Evolutionary conservation across 2,113 vertebrate genomes (phyloP), one percentile per base, ranked within the genome.

Genomic region (Tupaia chinensis): DNA sequence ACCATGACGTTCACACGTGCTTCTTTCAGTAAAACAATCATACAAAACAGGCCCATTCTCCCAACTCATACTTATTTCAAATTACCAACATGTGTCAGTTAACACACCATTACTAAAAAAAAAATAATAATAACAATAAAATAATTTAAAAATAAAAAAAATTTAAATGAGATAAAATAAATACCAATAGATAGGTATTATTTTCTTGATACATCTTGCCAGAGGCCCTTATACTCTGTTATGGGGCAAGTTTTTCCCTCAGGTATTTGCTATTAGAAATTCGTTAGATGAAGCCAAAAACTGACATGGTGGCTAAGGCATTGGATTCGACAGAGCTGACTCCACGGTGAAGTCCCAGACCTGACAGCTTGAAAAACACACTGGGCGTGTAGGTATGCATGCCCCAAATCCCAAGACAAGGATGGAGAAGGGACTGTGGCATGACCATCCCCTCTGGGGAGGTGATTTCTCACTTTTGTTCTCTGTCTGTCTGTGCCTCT

Each of bases 101-200:
- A 70, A 60, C 34, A 66, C 22, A 80, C 25, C 11, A 77, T 0
- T 44, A 44, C 44, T 44, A 44, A 44, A 5, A 44, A 44, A 44
- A 44, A 44, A 44, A 44, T 44, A 5, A 5, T 44, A 44, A 5
- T 44, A 44, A 44, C 44, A 44, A 73, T 15, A 23, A 1, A 25
- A 69, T 61, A 87, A 13, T 54, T 53, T 60, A 60, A 76, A 81
- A 70, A 69, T 60, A 88, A 72, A 72, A 32, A 22, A 29, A 44
- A 73, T 78, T 84, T 61, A 93, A 82, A 83, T 74, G 17, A 54
- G 14, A 56, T 69, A 83, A 91, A 93, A 69, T 61, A 53, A 84
- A 54, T 79, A n/a, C 4, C 15, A 58, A 22, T 14, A 77, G 58
- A 76, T 87, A 87, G 44, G 23, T 44, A 63, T 11, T n/a, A 72